These are phyloP conservation scores for Drosophila nikananu DNA, from an alignment of 1,140 invertebrate genomes.

Conservation along the genomic window DNA sequence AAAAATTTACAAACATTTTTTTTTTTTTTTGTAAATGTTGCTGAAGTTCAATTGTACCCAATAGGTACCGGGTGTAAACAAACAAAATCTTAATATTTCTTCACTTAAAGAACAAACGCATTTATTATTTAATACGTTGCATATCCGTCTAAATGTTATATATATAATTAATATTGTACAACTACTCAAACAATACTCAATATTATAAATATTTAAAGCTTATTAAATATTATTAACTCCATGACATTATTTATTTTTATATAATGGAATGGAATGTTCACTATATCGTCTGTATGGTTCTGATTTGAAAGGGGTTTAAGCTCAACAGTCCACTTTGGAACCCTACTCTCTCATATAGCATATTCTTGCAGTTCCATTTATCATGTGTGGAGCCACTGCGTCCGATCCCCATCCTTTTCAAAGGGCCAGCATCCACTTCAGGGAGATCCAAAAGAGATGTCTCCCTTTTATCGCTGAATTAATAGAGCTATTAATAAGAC, in stretches of 20 bases:
- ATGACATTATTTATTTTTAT: neutral
- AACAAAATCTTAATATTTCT: too few species aligned
- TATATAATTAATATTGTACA: too few species aligned
- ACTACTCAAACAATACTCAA: too few species aligned
- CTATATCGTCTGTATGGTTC: neutral
- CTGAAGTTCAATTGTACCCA: too few species aligned
- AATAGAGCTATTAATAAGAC: slow-evolving; percentile 82
- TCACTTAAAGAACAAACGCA: too few species aligned
- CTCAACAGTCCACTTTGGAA: neutral
- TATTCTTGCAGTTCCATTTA: slow-evolving; percentile 28
- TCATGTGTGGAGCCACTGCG: slow-evolving; percentile 47
- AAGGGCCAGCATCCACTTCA: slow-evolving; percentile 27
- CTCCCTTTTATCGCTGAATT: slow-evolving; percentile 71
- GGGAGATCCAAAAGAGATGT: slow-evolving; percentile 45
- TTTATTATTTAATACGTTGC: too few species aligned
- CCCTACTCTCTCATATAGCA: neutral
- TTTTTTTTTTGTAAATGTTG: too few species aligned
- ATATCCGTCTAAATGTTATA: too few species aligned
- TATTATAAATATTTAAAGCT: neutral
- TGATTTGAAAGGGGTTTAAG: neutral
- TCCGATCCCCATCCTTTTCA: slow-evolving; percentile 25
- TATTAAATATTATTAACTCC: neutral
- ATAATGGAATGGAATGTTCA: neutral
- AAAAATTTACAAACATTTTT: too few species aligned
- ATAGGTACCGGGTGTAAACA: too few species aligned